These are phyloP conservation scores for Oreonectes daqikongensis DNA, from an alignment of 2,797 vertebrate species.

Conservation along the genomic window DNA sequence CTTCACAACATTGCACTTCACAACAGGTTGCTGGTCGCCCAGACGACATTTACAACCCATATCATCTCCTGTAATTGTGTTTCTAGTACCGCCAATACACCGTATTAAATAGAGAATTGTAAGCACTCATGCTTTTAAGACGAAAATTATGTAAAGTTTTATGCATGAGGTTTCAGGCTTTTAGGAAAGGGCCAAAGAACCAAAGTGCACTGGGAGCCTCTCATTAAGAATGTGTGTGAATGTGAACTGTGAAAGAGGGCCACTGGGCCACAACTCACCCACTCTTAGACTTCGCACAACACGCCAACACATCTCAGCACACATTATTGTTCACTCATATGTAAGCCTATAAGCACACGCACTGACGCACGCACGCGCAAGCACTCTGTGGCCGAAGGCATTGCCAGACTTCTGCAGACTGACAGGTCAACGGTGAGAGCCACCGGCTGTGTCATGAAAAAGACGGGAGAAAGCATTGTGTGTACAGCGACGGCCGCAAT, in stretches of 20 bases:
- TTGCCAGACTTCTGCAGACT: constrained; percentile 24
- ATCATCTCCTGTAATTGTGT: not conserved
- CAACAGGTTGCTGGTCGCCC: too few relatives aligned
- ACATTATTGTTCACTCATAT: constrained; percentile 12
- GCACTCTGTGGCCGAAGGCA: constrained; percentile 12
- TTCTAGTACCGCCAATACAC: not conserved
- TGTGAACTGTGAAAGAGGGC: not conserved
- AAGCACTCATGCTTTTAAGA: not conserved
- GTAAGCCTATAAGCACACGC: constrained; percentile 7
- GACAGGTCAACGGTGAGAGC: constrained; percentile 27
- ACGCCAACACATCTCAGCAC: constrained; percentile 9
- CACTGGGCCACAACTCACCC: constrained; percentile 2
- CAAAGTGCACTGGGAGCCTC: not conserved
- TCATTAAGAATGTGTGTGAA: not conserved
- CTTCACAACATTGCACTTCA: too few relatives aligned
- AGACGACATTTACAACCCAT: not conserved
- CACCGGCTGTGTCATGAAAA: constrained; percentile 14
- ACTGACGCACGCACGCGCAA: not conserved
- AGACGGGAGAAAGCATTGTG: constrained; percentile 17
- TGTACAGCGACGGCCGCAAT: constrained; percentile 35
- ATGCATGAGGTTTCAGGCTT: not conserved
- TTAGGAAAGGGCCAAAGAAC: not conserved
- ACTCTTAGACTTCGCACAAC: constrained; percentile 6
- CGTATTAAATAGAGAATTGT: not conserved
- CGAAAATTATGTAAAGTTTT: not conserved